Conservation (phyloP, 2,113 vertebrate genomes). For the Clinocottus analis region DNA sequence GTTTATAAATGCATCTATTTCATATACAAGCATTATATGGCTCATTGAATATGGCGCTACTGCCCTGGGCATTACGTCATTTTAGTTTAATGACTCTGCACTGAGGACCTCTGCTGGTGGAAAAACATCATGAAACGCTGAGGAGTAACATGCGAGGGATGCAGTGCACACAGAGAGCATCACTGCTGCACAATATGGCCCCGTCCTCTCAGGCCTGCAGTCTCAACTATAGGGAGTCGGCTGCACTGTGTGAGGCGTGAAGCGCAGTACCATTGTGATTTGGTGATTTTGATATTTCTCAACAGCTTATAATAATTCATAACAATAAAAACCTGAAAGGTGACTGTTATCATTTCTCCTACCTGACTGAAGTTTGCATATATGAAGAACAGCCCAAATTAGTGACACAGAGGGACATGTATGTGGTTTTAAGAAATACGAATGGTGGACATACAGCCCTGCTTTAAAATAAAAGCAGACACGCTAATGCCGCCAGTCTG, state of each 20-base stretch:
- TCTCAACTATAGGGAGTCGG: slow-evolving; percentile 6
- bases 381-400: not conserved
- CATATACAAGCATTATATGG: slow-evolving; percentile 1
- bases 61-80: slow-evolving; percentile 69
- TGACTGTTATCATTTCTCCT: slow-evolving; percentile 23
- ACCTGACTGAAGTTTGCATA: slow-evolving; percentile 7
- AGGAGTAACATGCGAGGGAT: slow-evolving; percentile 13
- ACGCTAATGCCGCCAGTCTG: slow-evolving; percentile 38
- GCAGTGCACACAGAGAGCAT: slow-evolving; percentile 27
- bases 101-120: slow-evolving; percentile 75
- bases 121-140: not conserved
- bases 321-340: slow-evolving; percentile 25
- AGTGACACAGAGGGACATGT: slow-evolving; percentile 13
- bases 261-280: slow-evolving; percentile 9
- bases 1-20: slow-evolving; percentile 22
- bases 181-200: slow-evolving; percentile 46
- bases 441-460: slow-evolving; percentile 27
- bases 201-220: slow-evolving; percentile 33
- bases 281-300: not conserved
- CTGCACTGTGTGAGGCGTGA: slow-evolving; percentile 3
- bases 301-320: not conserved
- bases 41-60: not conserved
- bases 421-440: slow-evolving; percentile 6
- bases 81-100: slow-evolving; percentile 25
- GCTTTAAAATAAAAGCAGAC: slow-evolving; percentile 32